Evolutionary conservation across 2,888 invertebrate genomes (phyloP).

Genomic region (Eristalis tenax): DNA sequence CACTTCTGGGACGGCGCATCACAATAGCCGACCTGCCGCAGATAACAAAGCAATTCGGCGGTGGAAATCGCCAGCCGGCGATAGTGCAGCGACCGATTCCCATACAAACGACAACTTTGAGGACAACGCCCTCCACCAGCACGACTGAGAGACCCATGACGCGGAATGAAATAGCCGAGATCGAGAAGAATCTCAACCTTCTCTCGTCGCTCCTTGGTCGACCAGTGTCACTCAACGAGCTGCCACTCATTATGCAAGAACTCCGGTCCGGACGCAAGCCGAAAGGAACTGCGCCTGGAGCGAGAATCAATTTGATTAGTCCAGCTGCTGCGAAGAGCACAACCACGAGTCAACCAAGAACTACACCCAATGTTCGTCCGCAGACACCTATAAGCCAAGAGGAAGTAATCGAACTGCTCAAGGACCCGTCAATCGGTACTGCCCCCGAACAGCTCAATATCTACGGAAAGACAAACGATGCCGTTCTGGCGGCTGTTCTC

Average conservation of each 20-base stretch:
- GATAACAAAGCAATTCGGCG: constrained; percentile 73
- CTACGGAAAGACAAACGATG: constrained; percentile 86
- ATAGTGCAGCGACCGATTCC: constrained; percentile 7
- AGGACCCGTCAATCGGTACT: constrained; percentile 74
- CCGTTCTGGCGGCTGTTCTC: constrained; percentile 86
- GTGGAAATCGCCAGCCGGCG: constrained; percentile 69
- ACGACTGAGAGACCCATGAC: constrained; percentile 78
- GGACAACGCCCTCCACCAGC: constrained; percentile 77
- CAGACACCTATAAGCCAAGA: constrained; percentile 59
- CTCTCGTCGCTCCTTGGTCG: constrained; percentile 73
- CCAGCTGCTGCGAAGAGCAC: constrained; percentile 75
- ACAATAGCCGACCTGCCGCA: constrained; percentile 73
- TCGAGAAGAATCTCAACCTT: constrained; percentile 71
- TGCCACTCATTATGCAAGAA: constrained; percentile 72
- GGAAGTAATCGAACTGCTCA: constrained; percentile 73
- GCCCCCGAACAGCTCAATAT: constrained; percentile 74
- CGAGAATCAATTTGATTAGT: constrained; percentile 50
- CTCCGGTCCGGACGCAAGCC: constrained; percentile 69
- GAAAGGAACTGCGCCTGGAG: constrained; percentile 56
- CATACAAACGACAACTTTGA: constrained; percentile 76
- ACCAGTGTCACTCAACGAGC: constrained; percentile 66
- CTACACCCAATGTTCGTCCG: constrained; percentile 77
- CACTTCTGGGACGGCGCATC: constrained; percentile 74
- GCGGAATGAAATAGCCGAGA: constrained; percentile 73
- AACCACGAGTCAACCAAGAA: constrained; percentile 75